Base-by-base conservation (phyloP, 2,888 invertebrate genomes). In the Diadegma fenestrale region DNA sequence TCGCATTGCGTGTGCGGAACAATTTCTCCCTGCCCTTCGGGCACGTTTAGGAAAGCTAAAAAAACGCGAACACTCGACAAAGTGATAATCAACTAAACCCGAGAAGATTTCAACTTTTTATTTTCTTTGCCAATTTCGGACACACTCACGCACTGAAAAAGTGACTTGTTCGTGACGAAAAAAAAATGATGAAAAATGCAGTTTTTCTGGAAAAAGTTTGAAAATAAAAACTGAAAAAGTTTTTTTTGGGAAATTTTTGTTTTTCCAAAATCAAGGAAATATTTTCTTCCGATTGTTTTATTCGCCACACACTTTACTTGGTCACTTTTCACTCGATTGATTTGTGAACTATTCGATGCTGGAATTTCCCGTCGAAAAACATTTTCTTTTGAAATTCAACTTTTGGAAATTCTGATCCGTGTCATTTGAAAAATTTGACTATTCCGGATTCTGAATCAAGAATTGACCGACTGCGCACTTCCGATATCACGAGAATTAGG, bases 401-500 rank as follows among this genome's bases (percentile, higher is more conserved):
- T 54, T 33, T 33, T 6, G 12, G 22, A 6, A 19, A 6, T 17
- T 48, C n/a, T 5, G 48, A 3, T 75, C 48, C 43, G 14, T 48
- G 76, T 69, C 71, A 85, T 84, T 77, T 80, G 58, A 22, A 2
- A 22, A 48, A 69, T 72, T 58, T 45, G 45, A 30, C 41, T 19
- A 54, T 45, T 14, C 22, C 12, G 26, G 33, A 43, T 41, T 10
- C 43, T 12, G 58, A 48, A 51, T 37, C 37, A 80, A 41, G 69
- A 58, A 63, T 12, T 1, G 22, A 72, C 54, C 48, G 33, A 66
- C 58, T 63, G 80, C 80, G 54, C 77, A 68, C 76, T 33, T 71
- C 66, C 43, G 80, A 58, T 82, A n/a, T 63, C 80, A 48, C 80
- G 76, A 71, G n/a, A 86, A 81, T 54, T 54, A 58, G 17, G n/a